These are phyloP conservation scores for Melanostigma gelatinosum DNA, from an alignment of 2,113 vertebrate species.

Conservation along the genomic window DNA sequence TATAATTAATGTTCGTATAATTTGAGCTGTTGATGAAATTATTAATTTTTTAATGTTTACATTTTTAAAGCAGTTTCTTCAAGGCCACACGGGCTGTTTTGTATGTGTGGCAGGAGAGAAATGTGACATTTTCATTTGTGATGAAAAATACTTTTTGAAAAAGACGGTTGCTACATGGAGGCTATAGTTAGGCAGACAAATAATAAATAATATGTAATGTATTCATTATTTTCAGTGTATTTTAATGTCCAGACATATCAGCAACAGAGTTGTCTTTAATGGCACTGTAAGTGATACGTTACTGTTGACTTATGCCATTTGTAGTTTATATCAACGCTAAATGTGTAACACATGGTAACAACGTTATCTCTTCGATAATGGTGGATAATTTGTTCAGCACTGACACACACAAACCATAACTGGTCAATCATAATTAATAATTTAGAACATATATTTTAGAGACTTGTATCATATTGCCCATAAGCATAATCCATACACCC, in stretches of 20 bases:
- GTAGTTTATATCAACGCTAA: neutral
- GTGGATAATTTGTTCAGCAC: neutral
- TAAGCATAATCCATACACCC: neutral
- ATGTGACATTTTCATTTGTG: neutral
- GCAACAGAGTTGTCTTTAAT: neutral
- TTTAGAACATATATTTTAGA: neutral
- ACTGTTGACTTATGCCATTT: neutral
- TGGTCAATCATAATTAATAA: neutral
- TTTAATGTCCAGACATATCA: neutral
- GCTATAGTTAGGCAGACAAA: neutral
- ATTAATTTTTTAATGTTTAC: neutral
- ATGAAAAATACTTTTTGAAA: neutral
- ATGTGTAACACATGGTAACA: neutral
- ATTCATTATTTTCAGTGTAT: neutral
- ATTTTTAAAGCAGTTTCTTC: neutral
- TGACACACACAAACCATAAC: neutral
- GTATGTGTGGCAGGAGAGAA: neutral
- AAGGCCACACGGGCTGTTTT: neutral
- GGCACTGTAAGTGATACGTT: neutral
- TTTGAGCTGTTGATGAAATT: conserved; percentile 20
- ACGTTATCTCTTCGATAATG: too few relatives aligned
- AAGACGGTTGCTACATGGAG: neutral
- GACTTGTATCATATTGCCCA: neutral
- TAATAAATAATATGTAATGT: neutral
- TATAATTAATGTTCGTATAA: conserved; percentile 15